Base-by-base conservation (phyloP, 2,113 vertebrate species). In the Tichodroma muraria region DNA sequence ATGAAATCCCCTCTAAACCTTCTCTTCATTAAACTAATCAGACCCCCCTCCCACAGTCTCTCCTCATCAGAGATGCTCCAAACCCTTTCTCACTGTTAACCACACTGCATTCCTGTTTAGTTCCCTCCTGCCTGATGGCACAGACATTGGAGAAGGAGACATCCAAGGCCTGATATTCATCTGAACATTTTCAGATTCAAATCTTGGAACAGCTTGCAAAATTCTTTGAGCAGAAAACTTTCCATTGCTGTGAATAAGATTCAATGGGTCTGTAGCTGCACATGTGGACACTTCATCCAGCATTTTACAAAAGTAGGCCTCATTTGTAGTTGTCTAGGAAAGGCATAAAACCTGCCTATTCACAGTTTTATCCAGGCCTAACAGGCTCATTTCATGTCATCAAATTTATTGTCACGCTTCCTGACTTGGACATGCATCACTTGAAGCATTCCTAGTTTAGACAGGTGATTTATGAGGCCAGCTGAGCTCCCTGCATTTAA, bases 381-480 rank as follows among this genome's bases (percentile, higher is more conserved):
- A 86, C 27, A 72, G 53, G 57, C 53, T 96, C 44, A 61, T 79
- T 91, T 80, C 35, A 22, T 86, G 83, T 77, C 80, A 83, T 56
- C 54, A 85, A 24, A 85, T 93, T 94, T 80, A 88, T 77, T 15
- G 68, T 88, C 28, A 33, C 10, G 2, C n/a, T 82, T 54, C 63
- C 45, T 57, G 61, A n/a, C 37, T 85, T 21, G 50, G 45, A 53
- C 0, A 3, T 53, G 42, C 47, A 52, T 47, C 82, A 70, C 44
- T 65, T 70, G 79, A 47, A 88, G 38, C 56, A 12, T 35, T 57
- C 60, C 38, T 86, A 2, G 6, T 88, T 94, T 53, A 76, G 45
- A 18, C 27, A n/a, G 54, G 47, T 90, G 92, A 93, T 94, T 86
- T 93, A 95, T 90, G 64, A 92, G 60, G 38, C 64, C 80, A 30